Evolutionary conservation across 2,797 vertebrate species (phyloP).

Genomic region (Oryzias dopingdopingensis): DNA sequence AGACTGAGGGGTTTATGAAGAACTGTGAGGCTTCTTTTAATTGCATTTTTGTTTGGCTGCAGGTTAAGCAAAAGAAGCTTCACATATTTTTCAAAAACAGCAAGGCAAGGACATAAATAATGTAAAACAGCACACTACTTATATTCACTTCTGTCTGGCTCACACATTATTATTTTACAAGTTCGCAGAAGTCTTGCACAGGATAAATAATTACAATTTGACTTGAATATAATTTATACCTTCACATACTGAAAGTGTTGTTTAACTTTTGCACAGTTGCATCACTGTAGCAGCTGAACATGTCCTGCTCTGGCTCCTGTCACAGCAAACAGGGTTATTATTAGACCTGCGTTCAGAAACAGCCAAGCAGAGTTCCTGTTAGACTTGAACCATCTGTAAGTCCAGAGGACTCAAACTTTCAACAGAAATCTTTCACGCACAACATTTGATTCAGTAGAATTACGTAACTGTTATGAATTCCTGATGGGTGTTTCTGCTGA

Average conservation of each 20-base stretch:
- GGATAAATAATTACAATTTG: slow-evolving; percentile 26
- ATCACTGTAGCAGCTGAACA: neutral
- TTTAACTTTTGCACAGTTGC: slow-evolving; percentile 3
- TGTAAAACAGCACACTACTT: slow-evolving; percentile 16
- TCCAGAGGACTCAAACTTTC: neutral
- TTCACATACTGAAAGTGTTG: neutral
- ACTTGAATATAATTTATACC: slow-evolving; percentile 6
- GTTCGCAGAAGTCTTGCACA: slow-evolving; percentile 15
- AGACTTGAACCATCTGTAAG: neutral
- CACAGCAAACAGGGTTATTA: neutral
- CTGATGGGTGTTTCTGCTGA: too few species aligned
- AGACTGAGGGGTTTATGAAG: too few species aligned
- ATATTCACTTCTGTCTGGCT: slow-evolving; percentile 1
- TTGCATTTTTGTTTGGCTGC: too few species aligned
- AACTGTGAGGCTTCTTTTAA: too few species aligned
- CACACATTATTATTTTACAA: slow-evolving; percentile 30
- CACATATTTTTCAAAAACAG: neutral
- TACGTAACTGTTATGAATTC: too few species aligned
- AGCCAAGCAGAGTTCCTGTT: neutral
- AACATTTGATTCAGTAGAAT: too few species aligned
- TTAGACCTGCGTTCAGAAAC: neutral
- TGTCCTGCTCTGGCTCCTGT: neutral
- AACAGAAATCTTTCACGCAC: too few species aligned
- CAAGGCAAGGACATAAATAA: slow-evolving; percentile 15
- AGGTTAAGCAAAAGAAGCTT: neutral